Conservation (phyloP, 2,888 invertebrate genomes). For the Dinocampus coccinellae region DNA sequence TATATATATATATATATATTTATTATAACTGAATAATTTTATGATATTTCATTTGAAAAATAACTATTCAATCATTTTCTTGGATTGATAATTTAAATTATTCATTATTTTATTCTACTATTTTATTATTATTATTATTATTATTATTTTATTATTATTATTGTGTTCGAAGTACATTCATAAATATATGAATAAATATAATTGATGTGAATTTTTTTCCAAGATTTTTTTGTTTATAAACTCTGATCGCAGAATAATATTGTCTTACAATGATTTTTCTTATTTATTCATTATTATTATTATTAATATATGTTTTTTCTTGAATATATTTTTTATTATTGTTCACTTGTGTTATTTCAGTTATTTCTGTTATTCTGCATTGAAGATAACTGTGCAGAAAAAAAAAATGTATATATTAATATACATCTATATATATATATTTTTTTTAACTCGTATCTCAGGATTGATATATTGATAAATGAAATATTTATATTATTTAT, state of each 20-base stretch:
- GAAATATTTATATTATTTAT: too few relatives aligned
- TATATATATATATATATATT: not conserved
- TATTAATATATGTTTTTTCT: too few relatives aligned
- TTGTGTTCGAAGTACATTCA: not conserved
- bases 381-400: not conserved
- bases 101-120: not conserved
- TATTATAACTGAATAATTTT: conserved; percentile 11
- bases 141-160: not conserved
- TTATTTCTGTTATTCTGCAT: not conserved
- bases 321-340: not conserved
- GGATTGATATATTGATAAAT: too few relatives aligned
- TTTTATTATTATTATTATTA: too few relatives aligned
- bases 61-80: not conserved
- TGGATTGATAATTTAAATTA: not conserved
- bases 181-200: too few relatives aligned
- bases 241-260: too few relatives aligned
- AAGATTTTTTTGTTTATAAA: too few relatives aligned
- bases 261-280: too few relatives aligned
- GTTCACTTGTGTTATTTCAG: not conserved
- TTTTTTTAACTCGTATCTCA: not conserved
- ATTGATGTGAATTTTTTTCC: too few relatives aligned
- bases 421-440: too few relatives aligned
- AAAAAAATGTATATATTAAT: too few relatives aligned
- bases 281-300: too few relatives aligned
- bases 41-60: not conserved